Evolutionary conservation across 2,113 vertebrate species (phyloP).

Genomic region (Percina caprodes): DNA sequence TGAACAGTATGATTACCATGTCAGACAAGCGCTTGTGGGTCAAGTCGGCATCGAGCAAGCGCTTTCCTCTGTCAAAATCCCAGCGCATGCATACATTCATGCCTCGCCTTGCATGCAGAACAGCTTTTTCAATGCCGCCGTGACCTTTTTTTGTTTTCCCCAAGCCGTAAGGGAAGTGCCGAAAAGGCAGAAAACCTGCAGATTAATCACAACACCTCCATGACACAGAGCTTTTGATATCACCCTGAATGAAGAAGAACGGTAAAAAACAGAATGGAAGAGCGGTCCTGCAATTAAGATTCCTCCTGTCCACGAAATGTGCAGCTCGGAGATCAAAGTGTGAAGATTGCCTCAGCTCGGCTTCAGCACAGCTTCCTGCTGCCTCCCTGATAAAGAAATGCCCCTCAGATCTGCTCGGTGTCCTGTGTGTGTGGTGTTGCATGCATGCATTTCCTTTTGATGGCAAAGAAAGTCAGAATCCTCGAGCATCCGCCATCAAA

Average conservation of each 20-base stretch:
- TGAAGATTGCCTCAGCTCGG: constrained; percentile 56
- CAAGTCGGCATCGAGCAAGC: constrained; percentile 2
- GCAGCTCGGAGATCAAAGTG: constrained; percentile 63
- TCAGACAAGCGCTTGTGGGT: constrained; percentile 52
- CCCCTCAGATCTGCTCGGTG: constrained; percentile 40
- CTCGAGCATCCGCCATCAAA: constrained; percentile 1
- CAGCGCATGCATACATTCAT: constrained; percentile 55
- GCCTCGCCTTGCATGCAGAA: constrained; percentile 32
- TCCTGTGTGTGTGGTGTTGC: constrained; percentile 32
- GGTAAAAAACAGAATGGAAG: background rate
- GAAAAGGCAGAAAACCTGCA: constrained; percentile 47
- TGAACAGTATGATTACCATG: constrained; percentile 37
- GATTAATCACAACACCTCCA: constrained; percentile 53
- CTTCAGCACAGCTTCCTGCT: constrained; percentile 50
- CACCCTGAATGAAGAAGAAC: constrained; percentile 46
- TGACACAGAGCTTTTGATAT: constrained; percentile 50
- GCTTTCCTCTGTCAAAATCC: constrained; percentile 32
- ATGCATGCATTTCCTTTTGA: constrained; percentile 20
- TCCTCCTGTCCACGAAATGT: constrained; percentile 42
- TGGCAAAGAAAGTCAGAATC: constrained; percentile 19
- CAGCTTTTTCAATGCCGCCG: background rate
- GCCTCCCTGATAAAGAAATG: constrained; percentile 45
- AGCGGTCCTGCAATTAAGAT: constrained; percentile 60
- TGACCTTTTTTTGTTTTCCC: constrained; percentile 51
- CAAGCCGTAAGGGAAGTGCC: background rate